phyloP scores from a whole-genome alignment of 2,797 vertebrate genomes.

The Crocodylus rhombifer region DNA sequence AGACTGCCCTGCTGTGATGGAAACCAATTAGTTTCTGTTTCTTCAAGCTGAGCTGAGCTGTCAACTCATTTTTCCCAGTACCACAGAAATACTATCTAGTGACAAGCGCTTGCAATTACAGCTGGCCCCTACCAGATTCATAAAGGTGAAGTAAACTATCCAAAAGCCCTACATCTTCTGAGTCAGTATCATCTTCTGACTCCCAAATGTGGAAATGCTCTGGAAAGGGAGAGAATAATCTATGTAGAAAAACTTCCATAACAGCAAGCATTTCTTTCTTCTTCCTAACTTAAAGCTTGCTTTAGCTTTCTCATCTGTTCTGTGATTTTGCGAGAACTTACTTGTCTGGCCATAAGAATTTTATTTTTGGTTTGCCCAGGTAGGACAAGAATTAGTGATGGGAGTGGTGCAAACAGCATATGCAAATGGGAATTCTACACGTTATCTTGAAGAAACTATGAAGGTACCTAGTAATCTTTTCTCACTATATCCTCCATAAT shows the following conservation, averaged over 20 bases:
- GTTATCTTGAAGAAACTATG: conserved; percentile 91
- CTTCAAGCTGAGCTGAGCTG: background rate
- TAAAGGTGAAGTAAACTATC: background rate
- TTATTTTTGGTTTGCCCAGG: conserved; percentile 78
- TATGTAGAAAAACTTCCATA: background rate
- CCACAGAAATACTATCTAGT: background rate
- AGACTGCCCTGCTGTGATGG: background rate
- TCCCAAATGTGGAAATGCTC: background rate
- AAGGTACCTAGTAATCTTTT: conserved; percentile 82
- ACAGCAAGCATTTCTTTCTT: background rate
- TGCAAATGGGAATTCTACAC: conserved; percentile 94
- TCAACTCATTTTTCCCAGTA: background rate
- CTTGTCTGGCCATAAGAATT: background rate
- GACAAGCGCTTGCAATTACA: background rate
- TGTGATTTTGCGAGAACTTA: accelerated
- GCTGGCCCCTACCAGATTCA: background rate
- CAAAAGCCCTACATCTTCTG: background rate
- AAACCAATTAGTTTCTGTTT: background rate
- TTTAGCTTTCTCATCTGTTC: background rate
- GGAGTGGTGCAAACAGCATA: conserved; percentile 97
- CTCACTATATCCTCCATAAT: background rate
- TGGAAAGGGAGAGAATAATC: background rate
- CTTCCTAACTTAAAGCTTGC: background rate
- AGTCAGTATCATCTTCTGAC: background rate
- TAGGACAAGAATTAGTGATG: conserved; percentile 86